Evolutionary conservation across 2,797 vertebrate genomes (phyloP).

Genomic region (Siniperca scherzeri): DNA sequence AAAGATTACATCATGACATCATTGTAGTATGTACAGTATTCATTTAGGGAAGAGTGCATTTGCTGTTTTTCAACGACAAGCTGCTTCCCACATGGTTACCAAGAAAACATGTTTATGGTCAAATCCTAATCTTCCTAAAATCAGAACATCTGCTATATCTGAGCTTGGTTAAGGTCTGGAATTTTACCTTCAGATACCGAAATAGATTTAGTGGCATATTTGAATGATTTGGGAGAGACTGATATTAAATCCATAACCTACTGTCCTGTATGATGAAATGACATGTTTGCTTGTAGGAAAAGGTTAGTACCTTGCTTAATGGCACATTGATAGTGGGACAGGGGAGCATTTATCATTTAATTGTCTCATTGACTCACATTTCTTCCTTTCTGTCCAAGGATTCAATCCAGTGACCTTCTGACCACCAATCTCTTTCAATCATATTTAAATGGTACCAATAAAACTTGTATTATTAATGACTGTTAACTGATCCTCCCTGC

Average conservation of each 20-base stretch:
- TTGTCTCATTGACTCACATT: background rate
- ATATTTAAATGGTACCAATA: background rate
- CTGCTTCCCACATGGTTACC: background rate
- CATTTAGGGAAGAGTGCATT: background rate
- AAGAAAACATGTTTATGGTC: background rate
- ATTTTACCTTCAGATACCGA: background rate
- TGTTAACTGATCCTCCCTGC: background rate
- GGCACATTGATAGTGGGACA: background rate
- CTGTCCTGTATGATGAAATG: background rate
- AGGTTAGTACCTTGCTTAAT: background rate
- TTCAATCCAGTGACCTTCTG: background rate
- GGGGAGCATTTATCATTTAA: background rate
- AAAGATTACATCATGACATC: background rate
- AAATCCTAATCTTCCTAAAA: background rate
- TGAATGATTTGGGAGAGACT: background rate
- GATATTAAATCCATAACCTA: background rate
- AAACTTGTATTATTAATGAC: background rate
- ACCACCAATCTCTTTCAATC: background rate
- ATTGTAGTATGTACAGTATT: background rate
- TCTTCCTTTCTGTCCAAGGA: background rate
- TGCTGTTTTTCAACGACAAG: background rate
- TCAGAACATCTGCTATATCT: background rate
- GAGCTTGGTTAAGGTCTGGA: background rate
- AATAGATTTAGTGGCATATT: background rate
- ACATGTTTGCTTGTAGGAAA: background rate